phyloP scores from a whole-genome alignment of 1,140 invertebrate genomes.

The Drosophila santomea region DNA sequence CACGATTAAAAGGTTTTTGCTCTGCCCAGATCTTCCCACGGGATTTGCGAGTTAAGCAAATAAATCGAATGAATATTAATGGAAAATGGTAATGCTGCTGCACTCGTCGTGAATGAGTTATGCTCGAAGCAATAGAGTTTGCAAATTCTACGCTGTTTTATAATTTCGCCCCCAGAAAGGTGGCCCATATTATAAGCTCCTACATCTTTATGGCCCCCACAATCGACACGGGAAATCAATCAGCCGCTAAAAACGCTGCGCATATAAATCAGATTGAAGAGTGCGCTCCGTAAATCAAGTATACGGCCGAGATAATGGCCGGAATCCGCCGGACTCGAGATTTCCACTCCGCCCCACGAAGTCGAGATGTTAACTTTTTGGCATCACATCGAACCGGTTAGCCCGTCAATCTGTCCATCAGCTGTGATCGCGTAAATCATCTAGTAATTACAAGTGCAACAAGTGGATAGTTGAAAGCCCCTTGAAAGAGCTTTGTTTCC shows the following conservation, averaged over 20 bases:
- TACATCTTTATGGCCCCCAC: constrained; percentile 38
- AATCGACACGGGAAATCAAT: constrained; percentile 57
- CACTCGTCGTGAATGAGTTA: neutral
- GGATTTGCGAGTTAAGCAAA: constrained; percentile 6
- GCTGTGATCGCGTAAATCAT: constrained; percentile 19
- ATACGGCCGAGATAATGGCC: constrained; percentile 39
- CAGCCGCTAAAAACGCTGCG: constrained; percentile 34
- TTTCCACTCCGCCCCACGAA: neutral
- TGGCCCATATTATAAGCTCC: neutral
- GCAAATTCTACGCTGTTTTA: neutral
- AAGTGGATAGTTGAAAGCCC: constrained; percentile 3
- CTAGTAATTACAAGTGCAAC: constrained; percentile 18
- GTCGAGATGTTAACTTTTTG: constrained; percentile 22
- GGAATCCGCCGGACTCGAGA: constrained; percentile 24
- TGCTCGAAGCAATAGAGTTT: neutral
- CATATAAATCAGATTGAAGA: constrained; percentile 73
- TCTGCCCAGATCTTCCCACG: constrained; percentile 15
- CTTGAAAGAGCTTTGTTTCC: constrained; percentile 2
- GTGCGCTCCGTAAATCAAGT: constrained; percentile 60
- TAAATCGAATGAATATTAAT: constrained; percentile 13
- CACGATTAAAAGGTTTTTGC: constrained; percentile 9
- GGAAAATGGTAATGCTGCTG: neutral
- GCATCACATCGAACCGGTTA: constrained; percentile 38
- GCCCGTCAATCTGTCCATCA: constrained; percentile 29
- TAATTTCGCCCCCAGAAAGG: neutral